Evolutionary conservation across 2,888 invertebrate genomes (phyloP).

Genomic region (Mythimna ferrago): DNA sequence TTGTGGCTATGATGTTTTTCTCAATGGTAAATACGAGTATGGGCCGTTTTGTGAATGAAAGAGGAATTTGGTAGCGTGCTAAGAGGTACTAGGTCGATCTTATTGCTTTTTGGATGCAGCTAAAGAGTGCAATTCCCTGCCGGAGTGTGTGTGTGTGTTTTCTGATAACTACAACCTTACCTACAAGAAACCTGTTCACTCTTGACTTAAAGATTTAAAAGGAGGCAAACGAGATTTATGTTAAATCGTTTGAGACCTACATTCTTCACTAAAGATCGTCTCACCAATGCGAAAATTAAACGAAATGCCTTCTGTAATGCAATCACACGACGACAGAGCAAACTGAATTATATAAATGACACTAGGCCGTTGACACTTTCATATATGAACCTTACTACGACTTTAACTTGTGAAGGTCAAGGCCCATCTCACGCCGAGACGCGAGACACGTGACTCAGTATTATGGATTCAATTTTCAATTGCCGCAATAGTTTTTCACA

Average conservation of each 20-base stretch:
- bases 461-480: no score
- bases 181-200: no score
- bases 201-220: background rate
- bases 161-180: no score
- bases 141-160: no score
- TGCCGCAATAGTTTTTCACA: no score
- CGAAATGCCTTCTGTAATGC: background rate
- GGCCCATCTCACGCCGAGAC: background rate
- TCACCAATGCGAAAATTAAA: background rate
- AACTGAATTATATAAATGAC: constrained; percentile 10
- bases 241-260: background rate
- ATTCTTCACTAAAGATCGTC: background rate
- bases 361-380: background rate
- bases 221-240: background rate
- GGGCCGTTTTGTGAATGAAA: background rate
- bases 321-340: constrained; percentile 6
- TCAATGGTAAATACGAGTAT: constrained; percentile 3
- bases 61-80: background rate
- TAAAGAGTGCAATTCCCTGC: no score
- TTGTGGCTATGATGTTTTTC: constrained; percentile 4
- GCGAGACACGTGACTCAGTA: background rate
- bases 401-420: constrained; percentile 1
- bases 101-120: background rate
- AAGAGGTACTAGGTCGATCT: background rate
- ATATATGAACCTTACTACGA: constrained; percentile 10